Conservation (phyloP, 2,113 vertebrate species). For the Saimiri boliviensis region DNA sequence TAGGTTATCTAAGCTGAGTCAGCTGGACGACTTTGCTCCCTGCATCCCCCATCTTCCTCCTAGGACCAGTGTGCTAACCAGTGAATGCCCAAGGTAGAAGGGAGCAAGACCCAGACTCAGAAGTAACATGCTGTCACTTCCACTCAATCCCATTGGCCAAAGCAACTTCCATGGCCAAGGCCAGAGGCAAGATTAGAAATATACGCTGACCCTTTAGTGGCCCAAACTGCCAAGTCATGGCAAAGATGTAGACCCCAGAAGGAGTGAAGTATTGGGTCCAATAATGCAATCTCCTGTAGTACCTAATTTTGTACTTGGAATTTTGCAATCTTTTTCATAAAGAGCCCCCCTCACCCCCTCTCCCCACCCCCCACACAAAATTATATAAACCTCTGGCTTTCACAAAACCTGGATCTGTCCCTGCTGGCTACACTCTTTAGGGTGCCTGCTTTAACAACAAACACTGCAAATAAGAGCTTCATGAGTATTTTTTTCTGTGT, state of each 20-base stretch:
- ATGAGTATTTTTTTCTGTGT: slow-evolving; percentile 81
- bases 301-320: not conserved
- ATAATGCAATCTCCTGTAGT: not conserved
- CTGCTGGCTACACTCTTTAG: not conserved
- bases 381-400: not conserved
- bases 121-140: not conserved
- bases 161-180: not conserved
- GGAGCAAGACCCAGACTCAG: not conserved
- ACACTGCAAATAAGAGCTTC: not conserved
- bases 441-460: not conserved
- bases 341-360: too few relatives aligned
- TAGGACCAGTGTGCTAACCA: not conserved
- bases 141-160: not conserved
- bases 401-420: not conserved
- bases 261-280: not conserved
- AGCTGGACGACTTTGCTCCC: not conserved
- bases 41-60: not conserved
- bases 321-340: not conserved
- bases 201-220: not conserved
- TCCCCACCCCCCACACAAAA: too few relatives aligned
- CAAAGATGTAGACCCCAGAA: not conserved
- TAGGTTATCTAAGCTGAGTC: too few relatives aligned
- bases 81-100: not conserved
- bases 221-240: not conserved
- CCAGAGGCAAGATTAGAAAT: not conserved